Evolutionary conservation across 1,140 invertebrate genomes (phyloP).

Genomic region (Brachionus plicatilis): DNA sequence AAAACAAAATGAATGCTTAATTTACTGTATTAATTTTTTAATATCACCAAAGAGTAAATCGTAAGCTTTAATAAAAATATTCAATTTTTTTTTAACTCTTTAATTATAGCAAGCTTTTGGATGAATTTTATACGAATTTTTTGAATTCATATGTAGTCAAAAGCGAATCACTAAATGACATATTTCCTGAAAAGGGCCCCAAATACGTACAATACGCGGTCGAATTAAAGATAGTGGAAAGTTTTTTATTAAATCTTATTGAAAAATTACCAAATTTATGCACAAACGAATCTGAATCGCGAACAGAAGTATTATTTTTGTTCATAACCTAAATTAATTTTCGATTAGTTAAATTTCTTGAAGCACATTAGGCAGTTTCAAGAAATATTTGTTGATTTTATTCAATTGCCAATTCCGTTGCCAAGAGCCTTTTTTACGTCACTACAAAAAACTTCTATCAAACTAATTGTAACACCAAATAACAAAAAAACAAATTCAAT

Average conservation of each 20-base stretch:
- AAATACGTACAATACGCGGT: neutral
- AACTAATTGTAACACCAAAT: slow-evolving; percentile 10
- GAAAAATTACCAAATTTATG: neutral
- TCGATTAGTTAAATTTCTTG: neutral
- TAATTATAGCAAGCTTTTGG: neutral
- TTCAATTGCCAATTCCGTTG: slow-evolving; percentile 6
- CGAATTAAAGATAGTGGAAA: slow-evolving; percentile 1
- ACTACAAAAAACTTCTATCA: slow-evolving; percentile 23
- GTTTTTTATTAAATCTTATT: neutral
- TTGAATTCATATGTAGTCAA: neutral
- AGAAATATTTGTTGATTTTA: slow-evolving; percentile 33
- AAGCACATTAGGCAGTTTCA: slow-evolving; percentile 28
- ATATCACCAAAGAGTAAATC: neutral
- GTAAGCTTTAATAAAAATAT: neutral
- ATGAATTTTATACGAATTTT: slow-evolving; percentile 1
- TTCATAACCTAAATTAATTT: neutral
- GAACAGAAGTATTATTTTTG: neutral
- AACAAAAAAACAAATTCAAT: slow-evolving; percentile 31
- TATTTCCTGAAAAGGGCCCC: neutral
- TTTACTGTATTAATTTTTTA: slow-evolving; percentile 3
- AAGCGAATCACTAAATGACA: neutral
- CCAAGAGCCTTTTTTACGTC: slow-evolving; percentile 38
- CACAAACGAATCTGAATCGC: neutral
- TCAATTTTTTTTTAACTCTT: neutral
- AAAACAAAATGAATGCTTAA: slow-evolving; percentile 14